phyloP scores from a whole-genome alignment of 2,888 invertebrate genomes.

The Gymnocheta viridis region DNA sequence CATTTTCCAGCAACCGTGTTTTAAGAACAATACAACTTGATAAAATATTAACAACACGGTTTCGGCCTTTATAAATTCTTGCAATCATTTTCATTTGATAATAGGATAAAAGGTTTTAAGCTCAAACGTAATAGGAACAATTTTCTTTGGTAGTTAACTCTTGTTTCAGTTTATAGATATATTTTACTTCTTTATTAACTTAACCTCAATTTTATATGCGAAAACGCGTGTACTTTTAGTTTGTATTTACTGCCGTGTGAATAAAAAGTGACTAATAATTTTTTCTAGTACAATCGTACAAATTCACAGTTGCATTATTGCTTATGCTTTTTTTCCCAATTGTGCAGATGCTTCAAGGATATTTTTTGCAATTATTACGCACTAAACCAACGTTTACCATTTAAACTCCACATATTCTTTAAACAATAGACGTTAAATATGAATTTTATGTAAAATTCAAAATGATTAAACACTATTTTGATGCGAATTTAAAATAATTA shows the following conservation, averaged over 20 bases:
- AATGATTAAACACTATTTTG: slow-evolving; percentile 34
- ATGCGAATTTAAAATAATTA: slow-evolving; percentile 22
- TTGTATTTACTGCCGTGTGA: slow-evolving; percentile 57
- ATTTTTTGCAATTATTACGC: slow-evolving; percentile 7
- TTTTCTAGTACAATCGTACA: slow-evolving; percentile 37
- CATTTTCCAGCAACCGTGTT: slow-evolving; percentile 22
- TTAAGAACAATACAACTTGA: slow-evolving; percentile 28
- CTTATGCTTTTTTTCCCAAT: slow-evolving; percentile 20
- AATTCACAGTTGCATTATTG: slow-evolving; percentile 56
- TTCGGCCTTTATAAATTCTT: slow-evolving; percentile 29
- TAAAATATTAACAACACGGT: neutral
- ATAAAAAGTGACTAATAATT: slow-evolving; percentile 65
- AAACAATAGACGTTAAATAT: neutral
- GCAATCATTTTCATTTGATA: neutral
- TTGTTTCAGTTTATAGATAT: slow-evolving; percentile 20
- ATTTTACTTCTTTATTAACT: slow-evolving; percentile 70
- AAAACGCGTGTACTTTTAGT: slow-evolving; percentile 62
- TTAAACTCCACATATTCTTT: slow-evolving; percentile 24
- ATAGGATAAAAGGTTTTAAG: too few species aligned
- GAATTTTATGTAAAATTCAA: slow-evolving; percentile 11
- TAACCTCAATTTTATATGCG: slow-evolving; percentile 66
- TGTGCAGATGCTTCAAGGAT: slow-evolving; percentile 43
- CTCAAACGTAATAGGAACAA: too few species aligned
- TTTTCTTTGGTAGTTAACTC: neutral
- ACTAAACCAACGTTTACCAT: slow-evolving; percentile 16